phyloP scores from a whole-genome alignment of 1,140 invertebrate genomes.

The Linepithema humile region DNA sequence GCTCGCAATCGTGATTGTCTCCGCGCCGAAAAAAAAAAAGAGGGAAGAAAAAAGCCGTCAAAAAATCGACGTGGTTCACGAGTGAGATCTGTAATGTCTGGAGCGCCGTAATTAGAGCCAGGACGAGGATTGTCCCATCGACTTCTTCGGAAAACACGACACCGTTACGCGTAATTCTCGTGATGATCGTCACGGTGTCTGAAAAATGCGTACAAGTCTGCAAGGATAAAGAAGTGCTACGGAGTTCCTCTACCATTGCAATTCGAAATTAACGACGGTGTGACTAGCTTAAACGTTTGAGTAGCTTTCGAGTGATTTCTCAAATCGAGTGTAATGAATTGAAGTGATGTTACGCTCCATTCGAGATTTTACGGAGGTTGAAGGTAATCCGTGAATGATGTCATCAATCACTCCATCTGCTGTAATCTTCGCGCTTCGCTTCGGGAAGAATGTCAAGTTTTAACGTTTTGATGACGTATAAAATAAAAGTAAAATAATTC shows the following conservation, averaged over 20 bases:
- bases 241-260: background rate
- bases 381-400: conserved; percentile 24
- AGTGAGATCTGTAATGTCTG: background rate
- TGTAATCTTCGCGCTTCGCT: conserved; percentile 2
- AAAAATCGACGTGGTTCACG: conserved; percentile 32
- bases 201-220: background rate
- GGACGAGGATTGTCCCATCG: conserved; percentile 26
- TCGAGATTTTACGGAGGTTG: conserved; percentile 14
- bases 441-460: conserved; percentile 17
- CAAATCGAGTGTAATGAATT: background rate
- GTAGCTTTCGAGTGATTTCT: background rate
- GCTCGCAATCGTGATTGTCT: conserved; percentile 45
- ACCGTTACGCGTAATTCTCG: conserved; percentile 51
- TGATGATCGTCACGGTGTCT: conserved; percentile 16
- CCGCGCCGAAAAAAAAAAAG: background rate
- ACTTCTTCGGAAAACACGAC: conserved; percentile 57
- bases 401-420: conserved; percentile 10
- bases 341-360: conserved; percentile 10
- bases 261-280: conserved; percentile 7
- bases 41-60: background rate
- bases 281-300: too few relatives aligned
- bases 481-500: conserved; percentile 16
- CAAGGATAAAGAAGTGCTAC: background rate
- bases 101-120: conserved; percentile 20
- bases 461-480: background rate